Conservation (phyloP, 2,113 vertebrate genomes). For the Calidris pugnax region DNA sequence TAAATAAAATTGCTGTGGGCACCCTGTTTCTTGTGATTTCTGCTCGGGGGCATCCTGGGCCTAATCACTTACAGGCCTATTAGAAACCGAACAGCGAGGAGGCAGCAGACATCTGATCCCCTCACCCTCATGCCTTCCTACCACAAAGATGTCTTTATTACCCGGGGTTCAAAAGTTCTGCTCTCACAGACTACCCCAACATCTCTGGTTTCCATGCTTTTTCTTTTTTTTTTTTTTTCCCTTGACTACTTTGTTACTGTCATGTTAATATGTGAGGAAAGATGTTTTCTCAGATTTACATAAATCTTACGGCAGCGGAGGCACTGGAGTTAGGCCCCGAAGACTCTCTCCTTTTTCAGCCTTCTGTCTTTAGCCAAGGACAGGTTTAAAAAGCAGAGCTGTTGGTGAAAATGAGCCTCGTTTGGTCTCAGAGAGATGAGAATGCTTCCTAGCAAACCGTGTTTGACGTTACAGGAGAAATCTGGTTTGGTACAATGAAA, state of each 20-base stretch:
- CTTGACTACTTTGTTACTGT: constrained; percentile 20
- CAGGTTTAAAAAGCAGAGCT: fast-evolving
- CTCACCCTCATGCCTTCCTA: constrained; percentile 4
- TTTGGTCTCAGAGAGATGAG: background rate
- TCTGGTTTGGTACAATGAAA: background rate
- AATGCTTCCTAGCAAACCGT: background rate
- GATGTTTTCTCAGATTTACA: background rate
- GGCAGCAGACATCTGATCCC: constrained; percentile 47
- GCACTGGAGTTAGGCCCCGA: background rate
- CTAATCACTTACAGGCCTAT: constrained; percentile 45
- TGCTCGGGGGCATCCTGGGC: background rate
- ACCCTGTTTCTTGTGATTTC: constrained; percentile 1
- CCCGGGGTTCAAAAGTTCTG: constrained; percentile 54
- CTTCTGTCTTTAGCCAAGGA: background rate
- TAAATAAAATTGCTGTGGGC: constrained; percentile 26
- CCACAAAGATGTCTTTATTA: constrained; percentile 72
- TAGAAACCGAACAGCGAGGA: background rate
- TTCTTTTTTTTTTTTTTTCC: background rate
- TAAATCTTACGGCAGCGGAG: background rate
- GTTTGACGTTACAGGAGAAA: background rate
- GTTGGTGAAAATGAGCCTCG: background rate
- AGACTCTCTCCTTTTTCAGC: background rate
- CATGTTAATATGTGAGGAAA: constrained; percentile 20
- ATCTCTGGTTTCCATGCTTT: constrained; percentile 59
- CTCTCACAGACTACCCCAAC: constrained; percentile 2